These are phyloP conservation scores for Chrysomallon squamiferum DNA, from an alignment of 1,140 invertebrate genomes.

Conservation along the genomic window DNA sequence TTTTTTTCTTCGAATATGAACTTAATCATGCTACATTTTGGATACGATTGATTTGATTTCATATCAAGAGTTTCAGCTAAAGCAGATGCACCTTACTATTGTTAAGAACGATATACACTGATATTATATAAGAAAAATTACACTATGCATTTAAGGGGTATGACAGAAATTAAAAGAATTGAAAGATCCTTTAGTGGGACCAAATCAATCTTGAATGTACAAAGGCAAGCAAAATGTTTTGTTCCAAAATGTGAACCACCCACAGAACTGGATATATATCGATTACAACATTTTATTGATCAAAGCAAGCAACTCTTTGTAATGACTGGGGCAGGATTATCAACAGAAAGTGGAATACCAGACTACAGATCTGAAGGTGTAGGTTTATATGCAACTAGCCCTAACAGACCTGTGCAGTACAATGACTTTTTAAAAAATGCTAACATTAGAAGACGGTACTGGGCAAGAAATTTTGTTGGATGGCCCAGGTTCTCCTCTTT, in stretches of 20 bases:
- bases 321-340: slow-evolving; percentile 92
- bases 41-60: too few species aligned
- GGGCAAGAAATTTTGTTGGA: slow-evolving; percentile 93
- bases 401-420: slow-evolving; percentile 79
- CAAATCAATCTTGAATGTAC: too few species aligned
- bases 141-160: too few species aligned
- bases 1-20: too few species aligned
- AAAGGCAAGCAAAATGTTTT: slow-evolving; percentile 13
- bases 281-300: slow-evolving; percentile 73
- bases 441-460: slow-evolving; percentile 81
- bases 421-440: slow-evolving; percentile 80
- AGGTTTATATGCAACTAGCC: slow-evolving; percentile 85
- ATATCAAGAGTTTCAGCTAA: too few species aligned
- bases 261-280: slow-evolving; percentile 69
- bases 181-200: too few species aligned
- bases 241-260: slow-evolving; percentile 38
- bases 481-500: slow-evolving; percentile 77
- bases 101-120: too few species aligned
- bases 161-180: too few species aligned
- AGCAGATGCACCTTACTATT: too few species aligned
- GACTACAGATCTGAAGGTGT: slow-evolving; percentile 92
- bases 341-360: slow-evolving; percentile 93
- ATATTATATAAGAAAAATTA: too few species aligned
- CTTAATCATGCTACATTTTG: too few species aligned
- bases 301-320: slow-evolving; percentile 67